These are phyloP conservation scores for Saccopteryx leptura DNA, from an alignment of 2,113 vertebrate genomes.

Conservation along the genomic window DNA sequence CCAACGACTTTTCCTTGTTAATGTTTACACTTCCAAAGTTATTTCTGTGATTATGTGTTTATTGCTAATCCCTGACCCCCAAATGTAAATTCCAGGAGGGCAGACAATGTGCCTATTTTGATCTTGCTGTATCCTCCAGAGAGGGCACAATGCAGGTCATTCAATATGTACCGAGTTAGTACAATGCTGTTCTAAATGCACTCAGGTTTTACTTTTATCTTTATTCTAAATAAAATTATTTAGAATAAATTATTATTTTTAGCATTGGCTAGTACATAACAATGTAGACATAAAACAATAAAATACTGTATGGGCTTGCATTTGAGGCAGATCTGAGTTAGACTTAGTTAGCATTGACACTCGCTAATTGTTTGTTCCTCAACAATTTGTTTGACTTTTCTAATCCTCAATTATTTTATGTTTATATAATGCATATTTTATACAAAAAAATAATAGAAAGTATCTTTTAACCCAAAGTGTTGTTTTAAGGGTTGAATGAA, in stretches of 20 bases:
- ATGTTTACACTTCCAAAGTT: background rate
- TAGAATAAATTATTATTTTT: background rate
- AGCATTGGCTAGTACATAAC: background rate
- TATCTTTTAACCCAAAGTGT: background rate
- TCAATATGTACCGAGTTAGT: background rate
- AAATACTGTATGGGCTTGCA: background rate
- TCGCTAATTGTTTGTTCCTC: background rate
- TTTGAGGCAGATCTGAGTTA: background rate
- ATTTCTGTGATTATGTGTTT: conserved; percentile 5
- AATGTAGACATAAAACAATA: background rate
- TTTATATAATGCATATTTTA: background rate
- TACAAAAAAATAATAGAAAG: background rate
- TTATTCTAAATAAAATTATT: background rate
- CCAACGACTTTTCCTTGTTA: conserved; percentile 11
- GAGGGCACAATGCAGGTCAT: background rate
- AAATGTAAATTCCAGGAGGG: background rate
- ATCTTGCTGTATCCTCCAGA: background rate
- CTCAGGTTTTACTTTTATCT: background rate
- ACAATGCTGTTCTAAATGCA: background rate
- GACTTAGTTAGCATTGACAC: background rate
- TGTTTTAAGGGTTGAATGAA: background rate
- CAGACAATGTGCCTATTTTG: background rate
- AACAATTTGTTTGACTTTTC: background rate
- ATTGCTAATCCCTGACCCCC: background rate
- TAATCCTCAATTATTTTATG: conserved; percentile 21